These are phyloP conservation scores for Penaeus indicus DNA, from an alignment of 1,140 invertebrate species.

Conservation along the genomic window DNA sequence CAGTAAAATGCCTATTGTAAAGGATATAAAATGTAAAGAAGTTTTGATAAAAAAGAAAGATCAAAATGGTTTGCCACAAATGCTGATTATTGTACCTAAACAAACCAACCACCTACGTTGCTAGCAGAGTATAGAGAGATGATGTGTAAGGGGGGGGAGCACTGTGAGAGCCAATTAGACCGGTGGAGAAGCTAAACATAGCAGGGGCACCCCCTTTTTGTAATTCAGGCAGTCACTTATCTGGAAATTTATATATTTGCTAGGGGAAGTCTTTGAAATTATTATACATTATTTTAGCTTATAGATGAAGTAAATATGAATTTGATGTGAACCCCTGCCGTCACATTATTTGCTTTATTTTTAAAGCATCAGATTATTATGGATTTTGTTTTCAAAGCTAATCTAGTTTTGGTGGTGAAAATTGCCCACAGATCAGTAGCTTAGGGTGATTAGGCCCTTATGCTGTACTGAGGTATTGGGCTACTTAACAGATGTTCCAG, in stretches of 20 bases:
- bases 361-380: conserved; percentile 31
- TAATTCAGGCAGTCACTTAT: background rate
- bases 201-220: conserved; percentile 12
- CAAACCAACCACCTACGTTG: conserved; percentile 27
- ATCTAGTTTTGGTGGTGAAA: conserved; percentile 25
- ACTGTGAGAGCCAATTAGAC: conserved; percentile 7
- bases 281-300: conserved; percentile 36
- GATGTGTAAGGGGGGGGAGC: too few relatives aligned
- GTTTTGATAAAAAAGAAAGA: conserved; percentile 17
- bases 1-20: conserved; percentile 52
- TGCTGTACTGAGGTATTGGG: conserved; percentile 33
- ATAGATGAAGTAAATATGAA: conserved; percentile 29
- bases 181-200: conserved; percentile 17
- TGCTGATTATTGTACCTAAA: conserved; percentile 17
- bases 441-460: conserved; percentile 21
- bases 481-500: conserved; percentile 44
- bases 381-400: background rate
- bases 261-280: conserved; percentile 29
- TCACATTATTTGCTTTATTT: conserved; percentile 23
- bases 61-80: conserved; percentile 8
- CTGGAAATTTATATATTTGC: conserved; percentile 16
- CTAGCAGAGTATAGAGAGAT: background rate
- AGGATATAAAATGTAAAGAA: conserved; percentile 20
- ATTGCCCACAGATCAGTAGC: conserved; percentile 10
- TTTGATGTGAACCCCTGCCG: conserved; percentile 4